A percentile compares a stretch with the other conserved stretches of the same genome.
Conservation (phyloP, 2,888 invertebrate genomes). For the Sturmia bella region DNA sequence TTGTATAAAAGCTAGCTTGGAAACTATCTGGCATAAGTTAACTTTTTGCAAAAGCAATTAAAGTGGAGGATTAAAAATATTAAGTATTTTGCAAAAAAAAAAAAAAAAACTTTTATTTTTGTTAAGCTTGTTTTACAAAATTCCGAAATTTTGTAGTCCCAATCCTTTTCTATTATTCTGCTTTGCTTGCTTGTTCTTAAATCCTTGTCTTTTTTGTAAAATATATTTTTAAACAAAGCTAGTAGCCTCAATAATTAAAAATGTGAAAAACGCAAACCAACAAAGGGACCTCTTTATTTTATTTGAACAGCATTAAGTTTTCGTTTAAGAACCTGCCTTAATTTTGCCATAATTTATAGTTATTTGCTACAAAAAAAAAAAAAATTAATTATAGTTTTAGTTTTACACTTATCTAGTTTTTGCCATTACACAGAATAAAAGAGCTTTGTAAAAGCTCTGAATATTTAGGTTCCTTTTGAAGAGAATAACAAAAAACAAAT, state of each 20-base stretch:
- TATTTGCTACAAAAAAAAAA: not conserved
- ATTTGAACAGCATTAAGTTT: not conserved
- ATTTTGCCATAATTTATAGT: slow-evolving; percentile 67
- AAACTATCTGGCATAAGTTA: no score
- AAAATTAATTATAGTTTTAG: slow-evolving; percentile 36
- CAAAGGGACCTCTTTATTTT: slow-evolving; percentile 51
- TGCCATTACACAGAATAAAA: slow-evolving; percentile 56
- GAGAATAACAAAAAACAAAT: slow-evolving; percentile 11
- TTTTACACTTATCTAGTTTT: slow-evolving; percentile 52
- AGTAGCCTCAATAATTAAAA: not conserved
- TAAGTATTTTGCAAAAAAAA: no score
- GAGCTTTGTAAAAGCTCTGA: slow-evolving; percentile 66
- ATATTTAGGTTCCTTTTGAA: slow-evolving; percentile 64
- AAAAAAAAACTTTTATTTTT: no score
- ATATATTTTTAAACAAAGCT: no score
- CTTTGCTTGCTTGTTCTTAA: no score
- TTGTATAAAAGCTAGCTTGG: no score
- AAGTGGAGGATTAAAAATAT: no score
- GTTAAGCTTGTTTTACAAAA: no score
- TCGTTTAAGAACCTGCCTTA: slow-evolving; percentile 57
- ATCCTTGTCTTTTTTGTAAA: no score
- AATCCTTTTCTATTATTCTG: no score
- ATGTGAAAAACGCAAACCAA: slow-evolving; percentile 17
- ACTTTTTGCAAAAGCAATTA: no score
- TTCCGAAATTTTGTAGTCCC: no score